Percentiles rank a stretch among this genome's conserved stretches.
These are phyloP conservation scores for Drosophila histrio DNA, from an alignment of 2,888 invertebrate genomes.

Conservation along the genomic window DNA sequence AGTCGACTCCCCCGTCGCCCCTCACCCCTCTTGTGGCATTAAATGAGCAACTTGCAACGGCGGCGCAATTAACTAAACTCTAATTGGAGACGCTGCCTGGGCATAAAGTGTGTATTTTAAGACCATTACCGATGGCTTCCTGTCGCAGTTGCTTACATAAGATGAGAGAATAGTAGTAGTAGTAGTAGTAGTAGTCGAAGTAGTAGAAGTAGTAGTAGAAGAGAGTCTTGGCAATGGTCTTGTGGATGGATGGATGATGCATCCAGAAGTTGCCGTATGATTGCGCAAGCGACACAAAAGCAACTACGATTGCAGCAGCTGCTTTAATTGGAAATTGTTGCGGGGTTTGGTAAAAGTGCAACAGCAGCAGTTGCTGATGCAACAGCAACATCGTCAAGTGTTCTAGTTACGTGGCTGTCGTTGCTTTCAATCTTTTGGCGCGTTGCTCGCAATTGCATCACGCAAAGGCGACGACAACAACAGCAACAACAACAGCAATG, in stretches of 20 bases:
- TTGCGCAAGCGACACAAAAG: constrained; percentile 73
- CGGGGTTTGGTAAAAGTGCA: constrained; percentile 58
- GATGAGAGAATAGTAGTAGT: constrained; percentile 4
- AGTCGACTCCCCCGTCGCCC: neutral
- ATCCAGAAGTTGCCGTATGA: constrained; percentile 74
- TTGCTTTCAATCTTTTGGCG: constrained; percentile 79
- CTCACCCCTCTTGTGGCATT: no score
- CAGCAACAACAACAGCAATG: neutral
- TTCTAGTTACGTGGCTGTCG: constrained; percentile 78
- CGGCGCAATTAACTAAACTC: constrained; percentile 73
- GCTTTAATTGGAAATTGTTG: constrained; percentile 77
- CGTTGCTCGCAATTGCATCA: constrained; percentile 75
- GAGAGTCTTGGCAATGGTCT: neutral
- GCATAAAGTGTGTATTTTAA: constrained; percentile 78
- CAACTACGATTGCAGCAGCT: constrained; percentile 55
- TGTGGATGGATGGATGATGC: constrained; percentile 46
- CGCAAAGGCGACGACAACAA: constrained; percentile 65
- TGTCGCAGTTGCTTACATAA: constrained; percentile 65
- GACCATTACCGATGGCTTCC: constrained; percentile 78
- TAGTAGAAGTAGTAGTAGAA: neutral
- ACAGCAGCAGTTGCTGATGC: constrained; percentile 30
- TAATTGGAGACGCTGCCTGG: constrained; percentile 70
- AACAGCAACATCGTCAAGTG: constrained; percentile 70
- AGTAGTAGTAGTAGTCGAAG: no score
- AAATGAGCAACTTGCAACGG: constrained; percentile 67